Conservation (phyloP, 1,140 invertebrate species). For the Bombyx mandarina region DNA sequence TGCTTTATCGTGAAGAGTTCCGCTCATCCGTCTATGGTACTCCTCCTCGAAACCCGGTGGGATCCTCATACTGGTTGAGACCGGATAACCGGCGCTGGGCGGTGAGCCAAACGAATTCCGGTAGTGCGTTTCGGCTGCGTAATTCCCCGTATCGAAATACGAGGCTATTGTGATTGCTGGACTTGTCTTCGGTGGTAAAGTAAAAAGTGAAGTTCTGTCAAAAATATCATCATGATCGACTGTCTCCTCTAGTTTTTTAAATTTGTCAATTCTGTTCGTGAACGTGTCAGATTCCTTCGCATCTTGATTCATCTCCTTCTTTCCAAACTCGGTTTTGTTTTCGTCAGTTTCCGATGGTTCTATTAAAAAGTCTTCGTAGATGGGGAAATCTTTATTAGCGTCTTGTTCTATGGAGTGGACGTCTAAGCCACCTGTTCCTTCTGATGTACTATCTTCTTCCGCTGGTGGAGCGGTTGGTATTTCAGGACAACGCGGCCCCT, state of each 20-base stretch:
- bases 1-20: neutral
- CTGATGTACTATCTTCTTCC: slow-evolving; percentile 48
- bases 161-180: slow-evolving; percentile 44
- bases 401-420: slow-evolving; percentile 59
- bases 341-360: slow-evolving; percentile 56
- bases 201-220: slow-evolving; percentile 15
- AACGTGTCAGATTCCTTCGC: slow-evolving; percentile 35
- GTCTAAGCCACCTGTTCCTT: slow-evolving; percentile 46
- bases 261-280: slow-evolving; percentile 51
- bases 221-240: slow-evolving; percentile 16
- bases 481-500: slow-evolving; percentile 17
- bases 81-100: slow-evolving; percentile 9
- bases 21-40: slow-evolving; percentile 28
- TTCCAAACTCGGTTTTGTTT: slow-evolving; percentile 41
- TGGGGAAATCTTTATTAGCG: slow-evolving; percentile 54
- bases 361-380: slow-evolving; percentile 49
- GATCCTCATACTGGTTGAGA: slow-evolving; percentile 18
- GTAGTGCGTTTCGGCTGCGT: slow-evolving; percentile 53
- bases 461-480: slow-evolving; percentile 39
- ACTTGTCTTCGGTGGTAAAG: slow-evolving; percentile 18
- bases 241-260: slow-evolving; percentile 40
- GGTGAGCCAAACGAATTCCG: slow-evolving; percentile 35
- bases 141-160: slow-evolving; percentile 63
- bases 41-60: slow-evolving; percentile 57
- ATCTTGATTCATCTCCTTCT: slow-evolving; percentile 25